Conservation (phyloP, 2,888 invertebrate genomes). For the Drosophila maculinotata region DNA sequence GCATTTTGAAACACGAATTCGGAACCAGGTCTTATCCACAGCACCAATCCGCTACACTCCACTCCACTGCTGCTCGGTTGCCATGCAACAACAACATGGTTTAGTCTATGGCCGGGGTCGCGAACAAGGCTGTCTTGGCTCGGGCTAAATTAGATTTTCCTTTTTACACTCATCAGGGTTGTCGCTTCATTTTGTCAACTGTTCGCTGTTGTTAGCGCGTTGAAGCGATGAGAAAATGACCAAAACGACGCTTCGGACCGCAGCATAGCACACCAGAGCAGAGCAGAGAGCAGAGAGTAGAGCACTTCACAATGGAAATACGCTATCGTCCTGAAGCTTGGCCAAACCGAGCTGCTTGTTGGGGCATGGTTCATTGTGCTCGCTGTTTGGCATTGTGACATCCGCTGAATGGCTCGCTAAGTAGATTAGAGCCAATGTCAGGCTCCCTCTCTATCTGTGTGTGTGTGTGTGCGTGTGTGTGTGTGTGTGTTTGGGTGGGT, state of each 20-base stretch:
- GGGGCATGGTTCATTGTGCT: conserved; percentile 61
- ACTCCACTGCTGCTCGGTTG: conserved; percentile 5
- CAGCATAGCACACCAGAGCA: neutral
- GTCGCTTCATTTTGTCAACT: conserved; percentile 76
- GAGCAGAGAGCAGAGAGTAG: neutral
- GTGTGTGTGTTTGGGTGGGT: neutral
- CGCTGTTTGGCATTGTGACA: conserved; percentile 57
- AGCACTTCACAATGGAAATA: conserved; percentile 34
- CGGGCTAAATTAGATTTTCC: conserved; percentile 75
- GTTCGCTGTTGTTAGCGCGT: conserved; percentile 53
- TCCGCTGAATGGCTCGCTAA: conserved; percentile 58
- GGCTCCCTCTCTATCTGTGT: conserved; percentile 1
- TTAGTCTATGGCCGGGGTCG: conserved; percentile 33
- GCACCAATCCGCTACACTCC: no score
- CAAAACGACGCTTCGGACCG: conserved; percentile 33
- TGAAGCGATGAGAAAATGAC: conserved; percentile 62
- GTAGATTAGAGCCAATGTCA: conserved; percentile 75
- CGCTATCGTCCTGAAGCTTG: conserved; percentile 24
- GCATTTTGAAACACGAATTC: no score
- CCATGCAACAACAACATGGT: conserved; percentile 27
- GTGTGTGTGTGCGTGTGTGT: neutral
- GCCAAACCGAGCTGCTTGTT: conserved; percentile 5
- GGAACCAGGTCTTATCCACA: no score
- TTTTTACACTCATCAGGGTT: conserved; percentile 60
- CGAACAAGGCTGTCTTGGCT: conserved; percentile 40